Evolutionary conservation across 2,113 vertebrate species (phyloP).

Genomic region (Enhydra lutris): DNA sequence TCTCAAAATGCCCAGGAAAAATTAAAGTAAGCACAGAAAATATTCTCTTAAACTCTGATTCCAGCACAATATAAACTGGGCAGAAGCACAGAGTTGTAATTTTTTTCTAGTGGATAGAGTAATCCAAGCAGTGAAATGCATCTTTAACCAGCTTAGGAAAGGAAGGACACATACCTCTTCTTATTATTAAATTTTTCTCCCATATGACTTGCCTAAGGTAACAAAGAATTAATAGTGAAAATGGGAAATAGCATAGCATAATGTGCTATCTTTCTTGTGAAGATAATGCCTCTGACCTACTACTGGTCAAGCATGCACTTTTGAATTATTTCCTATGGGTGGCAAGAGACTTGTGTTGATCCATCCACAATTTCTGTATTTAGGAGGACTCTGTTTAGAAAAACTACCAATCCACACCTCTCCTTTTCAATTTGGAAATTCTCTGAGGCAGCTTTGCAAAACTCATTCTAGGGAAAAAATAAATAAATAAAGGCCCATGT

Average conservation of each 20-base stretch:
- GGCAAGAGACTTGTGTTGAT: neutral
- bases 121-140: neutral
- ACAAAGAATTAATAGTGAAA: constrained; percentile 51
- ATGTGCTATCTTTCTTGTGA: neutral
- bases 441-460: constrained; percentile 55
- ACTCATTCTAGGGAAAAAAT: neutral
- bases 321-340: constrained; percentile 20
- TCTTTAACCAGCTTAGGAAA: neutral
- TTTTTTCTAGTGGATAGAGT: neutral
- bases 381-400: neutral
- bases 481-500: neutral
- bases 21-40: neutral
- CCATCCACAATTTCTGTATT: neutral
- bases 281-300: neutral
- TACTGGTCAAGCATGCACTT: neutral
- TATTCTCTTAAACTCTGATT: neutral
- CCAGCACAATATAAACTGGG: neutral
- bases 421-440: constrained; percentile 57
- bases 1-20: neutral
- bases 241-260: neutral
- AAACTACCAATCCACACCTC: neutral
- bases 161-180: neutral
- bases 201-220: constrained; percentile 8
- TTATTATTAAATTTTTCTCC: constrained; percentile 37
- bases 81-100: neutral